Conservation (phyloP, 2,888 invertebrate species). For the Drosophila pseudotalamancana region DNA sequence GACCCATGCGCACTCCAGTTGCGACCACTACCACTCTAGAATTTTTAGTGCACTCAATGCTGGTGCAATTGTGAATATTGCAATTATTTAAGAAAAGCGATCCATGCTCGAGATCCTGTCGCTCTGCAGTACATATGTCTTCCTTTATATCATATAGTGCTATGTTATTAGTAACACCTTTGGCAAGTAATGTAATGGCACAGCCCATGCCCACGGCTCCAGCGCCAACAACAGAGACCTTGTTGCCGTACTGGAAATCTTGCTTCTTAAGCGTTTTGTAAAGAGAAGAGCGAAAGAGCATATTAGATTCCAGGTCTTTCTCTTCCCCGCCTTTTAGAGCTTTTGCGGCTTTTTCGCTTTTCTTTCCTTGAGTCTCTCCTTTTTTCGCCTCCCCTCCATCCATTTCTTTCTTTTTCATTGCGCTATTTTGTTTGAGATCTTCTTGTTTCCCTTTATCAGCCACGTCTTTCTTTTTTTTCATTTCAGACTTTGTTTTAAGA, state of each 20-base stretch:
- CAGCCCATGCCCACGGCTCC: slow-evolving; percentile 95
- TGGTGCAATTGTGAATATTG: slow-evolving; percentile 87
- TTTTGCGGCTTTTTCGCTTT: no score
- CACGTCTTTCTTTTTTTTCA: not conserved
- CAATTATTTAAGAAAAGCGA: slow-evolving; percentile 91
- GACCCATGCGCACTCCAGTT: slow-evolving; percentile 92
- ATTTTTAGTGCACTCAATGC: slow-evolving; percentile 89
- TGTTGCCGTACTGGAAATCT: slow-evolving; percentile 83
- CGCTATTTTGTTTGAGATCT: no score
- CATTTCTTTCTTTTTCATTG: not conserved
- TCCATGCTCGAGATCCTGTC: slow-evolving; percentile 86
- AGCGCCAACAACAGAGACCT: slow-evolving; percentile 92
- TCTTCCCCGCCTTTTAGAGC: not conserved
- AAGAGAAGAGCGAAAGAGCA: slow-evolving; percentile 3
- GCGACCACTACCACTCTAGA: slow-evolving; percentile 93
- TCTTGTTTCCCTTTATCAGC: no score
- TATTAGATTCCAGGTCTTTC: not conserved
- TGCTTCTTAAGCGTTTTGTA: slow-evolving; percentile 17
- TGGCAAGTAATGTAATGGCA: slow-evolving; percentile 91
- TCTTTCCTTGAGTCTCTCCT: not conserved
- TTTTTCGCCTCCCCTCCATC: no score
- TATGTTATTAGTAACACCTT: slow-evolving; percentile 91
- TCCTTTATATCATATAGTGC: slow-evolving; percentile 91
- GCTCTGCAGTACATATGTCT: slow-evolving; percentile 87
- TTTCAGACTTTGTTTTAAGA: not conserved